Evolutionary conservation across 2,888 invertebrate species (phyloP).

Genomic region (Cinara cedri): DNA sequence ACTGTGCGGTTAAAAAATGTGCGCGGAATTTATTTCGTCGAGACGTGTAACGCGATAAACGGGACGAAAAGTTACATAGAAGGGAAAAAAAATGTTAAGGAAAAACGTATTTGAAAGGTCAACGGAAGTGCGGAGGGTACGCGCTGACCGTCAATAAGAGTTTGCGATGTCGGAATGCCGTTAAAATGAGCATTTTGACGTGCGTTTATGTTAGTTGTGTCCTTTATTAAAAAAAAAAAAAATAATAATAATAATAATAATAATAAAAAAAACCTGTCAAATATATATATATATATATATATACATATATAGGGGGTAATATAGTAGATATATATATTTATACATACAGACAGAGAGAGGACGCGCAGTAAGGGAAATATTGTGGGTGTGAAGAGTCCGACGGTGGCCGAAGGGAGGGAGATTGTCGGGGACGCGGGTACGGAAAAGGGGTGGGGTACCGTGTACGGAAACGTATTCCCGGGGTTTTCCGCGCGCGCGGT

Average conservation of each 20-base stretch:
- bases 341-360: too few relatives aligned
- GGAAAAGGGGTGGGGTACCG: too few relatives aligned
- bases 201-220: conserved; percentile 26
- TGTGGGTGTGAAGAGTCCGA: too few relatives aligned
- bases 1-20: too few relatives aligned
- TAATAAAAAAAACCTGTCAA: conserved; percentile 53
- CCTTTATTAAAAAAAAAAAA: conserved; percentile 53
- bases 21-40: too few relatives aligned
- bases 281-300: conserved; percentile 4
- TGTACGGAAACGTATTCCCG: conserved; percentile 44
- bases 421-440: conserved; percentile 23
- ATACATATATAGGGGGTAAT: conserved; percentile 30
- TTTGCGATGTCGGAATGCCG: neutral
- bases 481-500: conserved; percentile 15
- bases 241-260: too few relatives aligned
- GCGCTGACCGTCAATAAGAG: conserved; percentile 29
- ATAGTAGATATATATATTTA: neutral
- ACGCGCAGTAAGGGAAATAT: conserved; percentile 28
- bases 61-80: too few relatives aligned
- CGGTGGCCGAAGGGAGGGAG: too few relatives aligned
- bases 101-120: too few relatives aligned
- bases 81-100: too few relatives aligned
- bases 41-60: too few relatives aligned
- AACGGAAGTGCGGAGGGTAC: neutral
- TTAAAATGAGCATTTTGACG: conserved; percentile 33